Base-by-base conservation (phyloP, 2,113 vertebrate genomes). In the Stictonetta naevosa region DNA sequence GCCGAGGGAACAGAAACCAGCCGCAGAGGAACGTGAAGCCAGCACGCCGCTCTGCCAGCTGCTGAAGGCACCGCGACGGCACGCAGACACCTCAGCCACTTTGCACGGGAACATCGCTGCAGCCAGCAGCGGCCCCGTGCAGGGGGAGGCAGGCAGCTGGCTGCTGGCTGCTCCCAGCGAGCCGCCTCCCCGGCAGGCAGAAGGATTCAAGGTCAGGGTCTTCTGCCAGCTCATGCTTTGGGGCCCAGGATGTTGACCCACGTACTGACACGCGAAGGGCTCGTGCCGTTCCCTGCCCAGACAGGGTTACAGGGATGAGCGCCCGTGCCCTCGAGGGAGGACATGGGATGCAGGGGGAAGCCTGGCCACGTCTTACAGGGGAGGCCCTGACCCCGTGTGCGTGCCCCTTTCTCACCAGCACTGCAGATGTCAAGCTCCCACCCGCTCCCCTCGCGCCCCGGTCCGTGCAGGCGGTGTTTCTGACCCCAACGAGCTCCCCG, bases 211-310 rank as follows among this genome's bases (percentile, higher is more conserved):
- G 36, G 36, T 38, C 7, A 9, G 6, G 21, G 3, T 10, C 59
- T 40, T 3, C 33, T 36, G 31, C 53, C 12, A n/a, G 34, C 11
- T 3, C 2, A 26, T 9, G 55, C 9, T 42, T 42, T 14, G 40
- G 40, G 40, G 40, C 40, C 40, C 8, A 0, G 4, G 21, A 42
- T 14, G 12, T 38, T 8, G 0, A 10, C 31, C 23, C 3, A 0
- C 13, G 38, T 33, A 3, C 46, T 17, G 46, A 79, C 55, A 7
- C 2, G 1, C 31, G 64, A 56, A 12, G 76, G 63, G 78, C 12
- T 34, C 1, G 6, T 38, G 56, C 23, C 19, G 14, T 13, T n/a
- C 23, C 62, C 3, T n/a, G 55, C 34, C 31, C 62, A 53, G 33
- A 5, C 29, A 44, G n/a, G 34, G 50, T 48, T 25, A 48, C 3